Evolutionary conservation across 2,888 invertebrate genomes (phyloP).

Genomic region (Uropetala carovei): DNA sequence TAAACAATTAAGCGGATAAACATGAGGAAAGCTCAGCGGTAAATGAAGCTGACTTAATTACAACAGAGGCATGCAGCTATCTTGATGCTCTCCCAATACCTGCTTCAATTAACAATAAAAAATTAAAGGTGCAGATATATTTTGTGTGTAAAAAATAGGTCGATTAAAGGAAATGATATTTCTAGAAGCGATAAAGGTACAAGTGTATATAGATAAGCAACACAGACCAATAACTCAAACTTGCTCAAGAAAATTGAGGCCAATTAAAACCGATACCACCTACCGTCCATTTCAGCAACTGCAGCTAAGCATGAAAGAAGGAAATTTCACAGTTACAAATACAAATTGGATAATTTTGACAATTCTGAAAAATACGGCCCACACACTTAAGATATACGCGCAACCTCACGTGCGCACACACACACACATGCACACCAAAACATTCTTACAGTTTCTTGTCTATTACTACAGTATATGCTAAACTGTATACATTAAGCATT

Average conservation of each 20-base stretch:
- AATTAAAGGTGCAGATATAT: conserved; percentile 10
- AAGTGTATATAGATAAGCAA: conserved; percentile 40
- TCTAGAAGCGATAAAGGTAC: conserved; percentile 40
- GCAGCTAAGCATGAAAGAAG: conserved; percentile 63
- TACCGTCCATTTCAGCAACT: conserved; percentile 58
- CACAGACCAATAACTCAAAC: neutral
- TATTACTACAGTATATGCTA: too few relatives aligned
- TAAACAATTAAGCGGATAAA: neutral
- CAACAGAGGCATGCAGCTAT: conserved; percentile 36
- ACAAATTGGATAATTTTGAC: neutral
- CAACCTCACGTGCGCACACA: too few relatives aligned
- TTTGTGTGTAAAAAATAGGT: neutral
- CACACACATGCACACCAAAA: too few relatives aligned
- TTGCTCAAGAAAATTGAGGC: neutral
- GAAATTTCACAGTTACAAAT: conserved; percentile 37
- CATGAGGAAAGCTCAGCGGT: conserved; percentile 15
- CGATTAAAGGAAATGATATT: neutral
- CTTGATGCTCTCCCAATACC: neutral
- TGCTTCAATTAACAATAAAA: neutral
- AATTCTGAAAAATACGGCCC: too few relatives aligned
- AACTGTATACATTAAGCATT: too few relatives aligned
- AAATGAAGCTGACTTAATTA: conserved; percentile 28
- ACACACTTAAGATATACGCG: too few relatives aligned
- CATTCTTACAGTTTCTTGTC: too few relatives aligned
- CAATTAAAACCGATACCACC: conserved; percentile 58